phyloP scores from a whole-genome alignment of 2,113 vertebrate species.

The Catharus bicknelli region DNA sequence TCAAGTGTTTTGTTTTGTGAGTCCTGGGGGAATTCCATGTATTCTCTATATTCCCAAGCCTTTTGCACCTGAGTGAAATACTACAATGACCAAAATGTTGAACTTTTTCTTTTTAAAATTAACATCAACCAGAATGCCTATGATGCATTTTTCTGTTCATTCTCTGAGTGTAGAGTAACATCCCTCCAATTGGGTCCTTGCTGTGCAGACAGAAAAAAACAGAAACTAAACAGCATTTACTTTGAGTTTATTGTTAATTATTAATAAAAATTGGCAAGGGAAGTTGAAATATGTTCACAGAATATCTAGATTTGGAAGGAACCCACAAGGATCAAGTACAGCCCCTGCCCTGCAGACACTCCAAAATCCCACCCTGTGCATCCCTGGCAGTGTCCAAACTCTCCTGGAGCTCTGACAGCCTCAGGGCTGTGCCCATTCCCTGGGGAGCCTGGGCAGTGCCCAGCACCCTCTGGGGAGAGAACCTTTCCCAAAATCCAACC shows the following conservation, averaged over 20 bases:
- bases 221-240: not conserved
- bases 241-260: not conserved
- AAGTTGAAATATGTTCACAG: not conserved
- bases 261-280: not conserved
- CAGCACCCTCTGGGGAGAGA: not conserved
- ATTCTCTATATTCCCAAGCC: not conserved
- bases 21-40: not conserved
- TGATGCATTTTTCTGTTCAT: not conserved
- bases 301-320: not conserved
- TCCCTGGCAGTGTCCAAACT: fast-evolving
- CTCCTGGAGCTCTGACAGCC: not conserved
- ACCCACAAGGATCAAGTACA: fast-evolving
- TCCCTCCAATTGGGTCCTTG: fast-evolving
- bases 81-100: not conserved
- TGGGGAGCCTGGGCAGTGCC: not conserved
- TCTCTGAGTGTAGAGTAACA: too few relatives aligned
- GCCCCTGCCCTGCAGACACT: not conserved
- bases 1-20: not conserved
- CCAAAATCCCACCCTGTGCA: not conserved
- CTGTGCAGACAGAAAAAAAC: not conserved
- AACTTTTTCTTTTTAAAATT: not conserved
- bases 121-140: fast-evolving
- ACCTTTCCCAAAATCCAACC: fast-evolving
- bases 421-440: fast-evolving
- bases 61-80: not conserved